These are phyloP conservation scores for Geothlypis trichas DNA, from an alignment of 2,113 vertebrate species.

Conservation along the genomic window DNA sequence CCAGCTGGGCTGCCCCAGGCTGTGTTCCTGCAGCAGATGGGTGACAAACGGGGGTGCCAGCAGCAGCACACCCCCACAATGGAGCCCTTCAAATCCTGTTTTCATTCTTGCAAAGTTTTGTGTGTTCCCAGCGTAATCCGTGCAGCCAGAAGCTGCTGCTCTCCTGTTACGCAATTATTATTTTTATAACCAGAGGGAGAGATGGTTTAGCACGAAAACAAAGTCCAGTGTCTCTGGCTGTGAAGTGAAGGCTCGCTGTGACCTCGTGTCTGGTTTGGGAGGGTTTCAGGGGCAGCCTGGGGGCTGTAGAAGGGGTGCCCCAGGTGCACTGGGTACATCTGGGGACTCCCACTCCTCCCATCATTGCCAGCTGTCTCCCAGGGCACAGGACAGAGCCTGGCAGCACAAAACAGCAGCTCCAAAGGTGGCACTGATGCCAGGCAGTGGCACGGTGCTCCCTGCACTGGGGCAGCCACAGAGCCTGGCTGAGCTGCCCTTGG, in stretches of 20 bases:
- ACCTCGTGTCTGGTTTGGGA: neutral
- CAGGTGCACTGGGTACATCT: neutral
- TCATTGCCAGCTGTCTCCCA: neutral
- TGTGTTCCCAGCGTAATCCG: neutral
- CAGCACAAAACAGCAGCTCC: neutral
- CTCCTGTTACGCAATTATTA: constrained; percentile 13
- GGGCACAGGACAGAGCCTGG: neutral
- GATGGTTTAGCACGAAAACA: constrained; percentile 9
- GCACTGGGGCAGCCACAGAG: rapidly evolving
- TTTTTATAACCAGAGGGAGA: constrained; percentile 25
- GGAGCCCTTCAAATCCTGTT: neutral
- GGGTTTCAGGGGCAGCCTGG: neutral
- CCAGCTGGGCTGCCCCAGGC: neutral
- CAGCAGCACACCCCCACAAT: neutral
- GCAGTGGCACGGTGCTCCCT: neutral
- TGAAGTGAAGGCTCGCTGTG: neutral
- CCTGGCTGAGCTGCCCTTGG: neutral
- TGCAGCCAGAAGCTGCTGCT: neutral
- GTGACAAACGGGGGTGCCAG: neutral
- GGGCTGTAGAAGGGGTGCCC: neutral
- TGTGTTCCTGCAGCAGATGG: neutral
- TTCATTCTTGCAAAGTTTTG: neutral
- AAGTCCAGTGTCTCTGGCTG: neutral
- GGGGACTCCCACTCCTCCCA: neutral
- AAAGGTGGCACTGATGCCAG: rapidly evolving